Base-by-base conservation (phyloP, 2,888 invertebrate species). In the Heliconius cydno region DNA sequence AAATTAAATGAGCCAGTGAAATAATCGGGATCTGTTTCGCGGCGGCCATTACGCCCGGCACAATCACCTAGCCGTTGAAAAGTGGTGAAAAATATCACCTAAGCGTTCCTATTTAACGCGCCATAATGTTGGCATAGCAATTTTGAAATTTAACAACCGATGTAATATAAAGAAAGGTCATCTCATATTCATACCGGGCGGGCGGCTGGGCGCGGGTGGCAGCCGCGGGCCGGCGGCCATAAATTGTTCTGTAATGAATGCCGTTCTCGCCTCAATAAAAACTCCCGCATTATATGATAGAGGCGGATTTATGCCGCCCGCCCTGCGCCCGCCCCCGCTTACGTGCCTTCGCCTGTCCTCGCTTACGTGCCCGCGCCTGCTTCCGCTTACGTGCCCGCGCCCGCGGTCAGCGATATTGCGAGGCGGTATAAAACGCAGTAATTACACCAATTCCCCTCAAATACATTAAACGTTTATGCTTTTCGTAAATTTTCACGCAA, bases 191-290 rank as follows among this genome's bases (percentile, higher is more conserved):
- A 86, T 84, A 85, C 82, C 84, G 82, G 81, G 71, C 66, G 52
- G 77, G 79, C 77, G 79, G 63, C 67, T 75, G 41, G 75, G 74
- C 79, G 10, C n/a, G 52, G 60, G 60, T 22, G 60, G 60, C 60
- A 22, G 60, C 81, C 77, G 63, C 79, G 76, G 84, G 79, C 78
- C 81, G 80, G 80, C 80, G 80, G 68, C 80, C 81, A 82, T 85
- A 83, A 83, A 84, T 84, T 82, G 82, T 83, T 83, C 80, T 81
- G 85, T 90, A 90, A 90, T 90, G 88, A 90, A 90, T 88, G 88
- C 89, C 87, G 85, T 87, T 88, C 85, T 87, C 89, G 88, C 88
- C 84, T 87, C 90, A 87, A 89, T 89, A 90, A 90, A 90, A 90
- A 88, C 86, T 86, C 84, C 83, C 85, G 85, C 85, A 85, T 87